Evolutionary conservation across 2,797 vertebrate species (phyloP).

Genomic region (Tympanoctomys barrerae): DNA sequence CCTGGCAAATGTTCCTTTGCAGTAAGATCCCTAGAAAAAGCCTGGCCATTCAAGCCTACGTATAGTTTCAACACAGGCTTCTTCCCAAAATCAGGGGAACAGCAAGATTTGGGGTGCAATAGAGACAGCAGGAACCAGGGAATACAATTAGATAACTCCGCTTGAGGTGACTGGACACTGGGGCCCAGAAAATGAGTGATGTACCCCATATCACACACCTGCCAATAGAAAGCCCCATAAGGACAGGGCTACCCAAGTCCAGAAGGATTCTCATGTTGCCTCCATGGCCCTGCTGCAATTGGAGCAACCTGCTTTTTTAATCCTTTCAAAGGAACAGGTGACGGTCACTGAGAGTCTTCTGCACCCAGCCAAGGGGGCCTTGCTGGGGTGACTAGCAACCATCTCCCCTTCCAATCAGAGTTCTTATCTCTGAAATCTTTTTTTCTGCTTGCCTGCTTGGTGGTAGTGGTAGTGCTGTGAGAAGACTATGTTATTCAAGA

Average conservation of each 20-base stretch:
- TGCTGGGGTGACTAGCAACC: background rate
- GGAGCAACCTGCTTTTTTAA: background rate
- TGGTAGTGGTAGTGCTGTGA: background rate
- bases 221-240: background rate
- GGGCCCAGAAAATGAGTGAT: background rate
- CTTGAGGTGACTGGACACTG: background rate
- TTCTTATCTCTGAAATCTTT: background rate
- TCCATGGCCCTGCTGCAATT: too few relatives aligned
- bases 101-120: background rate
- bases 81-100: background rate
- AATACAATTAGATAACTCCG: background rate
- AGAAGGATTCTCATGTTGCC: background rate
- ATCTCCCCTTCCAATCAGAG: background rate
- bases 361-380: background rate
- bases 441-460: background rate
- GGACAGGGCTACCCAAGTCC: background rate
- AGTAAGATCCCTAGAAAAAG: slow-evolving; percentile 8
- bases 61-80: background rate
- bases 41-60: background rate
- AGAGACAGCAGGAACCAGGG: background rate
- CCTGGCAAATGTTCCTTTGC: background rate
- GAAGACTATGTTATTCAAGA: background rate
- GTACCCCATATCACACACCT: background rate
- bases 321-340: background rate
- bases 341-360: background rate